A percentile compares a stretch with the other conserved stretches of the same genome.
Conservation (phyloP, 2,113 vertebrate genomes). For the Ahaetulla prasina region DNA sequence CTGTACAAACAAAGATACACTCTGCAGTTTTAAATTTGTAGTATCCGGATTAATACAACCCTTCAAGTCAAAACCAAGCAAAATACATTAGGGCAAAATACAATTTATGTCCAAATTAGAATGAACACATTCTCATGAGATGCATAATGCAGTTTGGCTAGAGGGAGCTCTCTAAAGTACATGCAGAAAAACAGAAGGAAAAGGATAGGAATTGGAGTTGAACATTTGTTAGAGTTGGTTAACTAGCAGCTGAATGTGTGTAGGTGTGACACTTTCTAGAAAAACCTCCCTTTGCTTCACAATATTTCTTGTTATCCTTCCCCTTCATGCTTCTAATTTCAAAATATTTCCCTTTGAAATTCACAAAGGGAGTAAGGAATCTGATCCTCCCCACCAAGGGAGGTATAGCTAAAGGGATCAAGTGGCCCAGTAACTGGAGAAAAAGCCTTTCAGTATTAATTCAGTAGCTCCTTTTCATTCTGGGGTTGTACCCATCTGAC, state of each 20-base stretch:
- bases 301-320: neutral
- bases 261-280: neutral
- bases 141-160: neutral
- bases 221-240: neutral
- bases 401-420: neutral
- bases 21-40: neutral
- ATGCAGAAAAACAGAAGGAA: constrained; percentile 7
- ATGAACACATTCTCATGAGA: neutral
- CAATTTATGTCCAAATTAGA: neutral
- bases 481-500: neutral
- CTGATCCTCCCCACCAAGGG: neutral
- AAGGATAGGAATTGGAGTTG: neutral
- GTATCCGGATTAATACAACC: neutral
- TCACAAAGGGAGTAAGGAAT: neutral
- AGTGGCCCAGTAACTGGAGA: neutral
- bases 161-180: neutral
- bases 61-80: neutral
- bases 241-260: neutral
- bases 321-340: neutral
- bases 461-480: constrained; percentile 23
- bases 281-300: neutral
- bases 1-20: neutral
- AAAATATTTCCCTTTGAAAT: neutral
- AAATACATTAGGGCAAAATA: neutral
- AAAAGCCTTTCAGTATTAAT: neutral